phyloP scores from a whole-genome alignment of 2,113 vertebrate species.

The Gnathonemus echidnorhynchus region DNA sequence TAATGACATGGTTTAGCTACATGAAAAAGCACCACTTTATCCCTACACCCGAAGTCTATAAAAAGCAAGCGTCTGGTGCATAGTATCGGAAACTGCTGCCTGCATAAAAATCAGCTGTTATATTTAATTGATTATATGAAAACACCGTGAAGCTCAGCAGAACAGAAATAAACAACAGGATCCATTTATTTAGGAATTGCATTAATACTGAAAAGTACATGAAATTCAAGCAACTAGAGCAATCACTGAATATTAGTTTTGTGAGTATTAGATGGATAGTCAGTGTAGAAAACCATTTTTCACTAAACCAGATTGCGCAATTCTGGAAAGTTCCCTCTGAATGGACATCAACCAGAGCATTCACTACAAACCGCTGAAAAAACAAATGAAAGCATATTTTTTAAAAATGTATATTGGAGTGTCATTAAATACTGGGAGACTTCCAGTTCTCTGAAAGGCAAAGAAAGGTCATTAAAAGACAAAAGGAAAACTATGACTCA shows the following conservation, averaged over 20 bases:
- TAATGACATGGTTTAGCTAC: background rate
- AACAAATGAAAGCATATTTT: constrained; percentile 9
- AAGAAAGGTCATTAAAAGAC: background rate
- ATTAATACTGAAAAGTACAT: background rate
- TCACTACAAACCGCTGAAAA: constrained; percentile 7
- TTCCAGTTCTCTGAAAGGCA: constrained; percentile 28
- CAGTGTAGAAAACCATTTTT: background rate
- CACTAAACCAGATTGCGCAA: background rate
- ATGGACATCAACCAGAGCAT: background rate
- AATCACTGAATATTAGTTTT: background rate
- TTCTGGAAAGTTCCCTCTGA: background rate
- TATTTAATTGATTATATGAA: background rate
- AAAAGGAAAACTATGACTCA: constrained; percentile 21
- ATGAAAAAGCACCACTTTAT: background rate
- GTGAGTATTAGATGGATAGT: background rate
- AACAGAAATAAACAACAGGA: background rate
- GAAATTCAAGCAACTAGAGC: background rate
- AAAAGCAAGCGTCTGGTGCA: background rate
- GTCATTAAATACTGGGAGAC: constrained; percentile 38
- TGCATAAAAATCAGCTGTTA: background rate
- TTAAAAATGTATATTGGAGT: constrained; percentile 22
- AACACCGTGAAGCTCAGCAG: background rate
- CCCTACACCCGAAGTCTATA: background rate
- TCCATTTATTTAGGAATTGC: background rate
- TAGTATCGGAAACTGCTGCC: background rate